Evolutionary conservation across 2,797 vertebrate species (phyloP).

Genomic region (Chaunax sp.): DNA sequence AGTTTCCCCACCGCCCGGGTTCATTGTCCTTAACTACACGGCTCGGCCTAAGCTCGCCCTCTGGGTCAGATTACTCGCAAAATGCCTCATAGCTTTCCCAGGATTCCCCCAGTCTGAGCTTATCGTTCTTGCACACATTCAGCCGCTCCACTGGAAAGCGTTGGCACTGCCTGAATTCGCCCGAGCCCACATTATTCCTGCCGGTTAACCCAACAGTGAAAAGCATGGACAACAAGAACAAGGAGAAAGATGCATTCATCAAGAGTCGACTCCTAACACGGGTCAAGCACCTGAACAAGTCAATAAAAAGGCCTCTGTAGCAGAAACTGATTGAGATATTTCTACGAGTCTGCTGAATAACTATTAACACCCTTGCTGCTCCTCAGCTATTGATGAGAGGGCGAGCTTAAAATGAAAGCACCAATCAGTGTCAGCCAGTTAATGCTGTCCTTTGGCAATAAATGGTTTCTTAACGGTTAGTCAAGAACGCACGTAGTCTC

Average conservation of each 20-base stretch:
- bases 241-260: slow-evolving; percentile 27
- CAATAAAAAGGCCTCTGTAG: slow-evolving; percentile 3
- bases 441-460: slow-evolving; percentile 64
- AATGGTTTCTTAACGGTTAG: slow-evolving; percentile 76
- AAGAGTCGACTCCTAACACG: too few relatives aligned
- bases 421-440: slow-evolving; percentile 67
- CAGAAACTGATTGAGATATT: slow-evolving; percentile 18
- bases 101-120: slow-evolving; percentile 73
- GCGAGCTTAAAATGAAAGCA: slow-evolving; percentile 61
- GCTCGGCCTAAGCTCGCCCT: slow-evolving; percentile 78
- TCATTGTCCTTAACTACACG: slow-evolving; percentile 79
- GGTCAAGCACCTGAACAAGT: slow-evolving; percentile 6
- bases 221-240: slow-evolving; percentile 20
- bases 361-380: slow-evolving; percentile 18
- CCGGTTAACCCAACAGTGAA: slow-evolving; percentile 38
- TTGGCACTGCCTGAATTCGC: slow-evolving; percentile 52
- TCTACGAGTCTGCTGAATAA: slow-evolving; percentile 24
- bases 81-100: slow-evolving; percentile 72
- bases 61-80: slow-evolving; percentile 80
- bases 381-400: slow-evolving; percentile 45
- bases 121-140: slow-evolving; percentile 81
- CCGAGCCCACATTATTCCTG: slow-evolving; percentile 15
- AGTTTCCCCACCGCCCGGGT: slow-evolving; percentile 72
- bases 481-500: slow-evolving; percentile 58
- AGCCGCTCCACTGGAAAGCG: slow-evolving; percentile 50